phyloP scores from a whole-genome alignment of 2,113 vertebrate species.

The Alosa alosa region DNA sequence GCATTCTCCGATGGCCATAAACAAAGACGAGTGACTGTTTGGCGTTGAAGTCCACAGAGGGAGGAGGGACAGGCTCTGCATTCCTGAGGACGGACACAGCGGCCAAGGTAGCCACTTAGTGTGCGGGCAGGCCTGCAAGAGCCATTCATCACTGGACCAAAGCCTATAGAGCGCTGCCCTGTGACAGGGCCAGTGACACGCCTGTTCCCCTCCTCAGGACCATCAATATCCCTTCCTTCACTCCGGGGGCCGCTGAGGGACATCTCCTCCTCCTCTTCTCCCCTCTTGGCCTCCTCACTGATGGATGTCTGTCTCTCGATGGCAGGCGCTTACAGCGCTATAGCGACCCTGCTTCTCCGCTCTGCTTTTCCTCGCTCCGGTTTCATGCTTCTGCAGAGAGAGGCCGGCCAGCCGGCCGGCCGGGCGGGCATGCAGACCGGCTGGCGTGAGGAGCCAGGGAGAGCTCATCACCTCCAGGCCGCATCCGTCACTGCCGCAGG shows the following conservation, averaged over 20 bases:
- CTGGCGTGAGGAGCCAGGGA: not conserved
- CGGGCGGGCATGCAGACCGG: too few species aligned
- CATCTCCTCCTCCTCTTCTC: constrained; percentile 16
- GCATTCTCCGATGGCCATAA: constrained; percentile 55
- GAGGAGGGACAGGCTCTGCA: constrained; percentile 38
- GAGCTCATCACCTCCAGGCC: not conserved
- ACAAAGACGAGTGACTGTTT: constrained; percentile 52
- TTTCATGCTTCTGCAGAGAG: too few species aligned
- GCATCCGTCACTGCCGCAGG: not conserved
- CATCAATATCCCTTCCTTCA: constrained; percentile 41
- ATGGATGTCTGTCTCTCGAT: constrained; percentile 19
- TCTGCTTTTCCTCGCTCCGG: too few species aligned
- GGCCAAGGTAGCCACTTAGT: constrained; percentile 59
- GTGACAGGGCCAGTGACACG: constrained; percentile 4
- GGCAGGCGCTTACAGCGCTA: not conserved
- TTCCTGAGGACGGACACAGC: constrained; percentile 59
- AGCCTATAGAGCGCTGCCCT: constrained; percentile 56
- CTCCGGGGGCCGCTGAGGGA: not conserved
- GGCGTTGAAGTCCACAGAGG: constrained; percentile 52
- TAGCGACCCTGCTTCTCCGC: too few species aligned
- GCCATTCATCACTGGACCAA: constrained; percentile 65
- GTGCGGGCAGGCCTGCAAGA: constrained; percentile 56
- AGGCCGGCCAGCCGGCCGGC: too few species aligned
- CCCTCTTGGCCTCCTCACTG: constrained; percentile 14
- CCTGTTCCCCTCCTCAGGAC: constrained; percentile 39